A percentile compares a stretch with the other conserved stretches of the same genome.
These are phyloP conservation scores for Caenorhabditis afra DNA, from an alignment of 2,888 invertebrate genomes.

Conservation along the genomic window DNA sequence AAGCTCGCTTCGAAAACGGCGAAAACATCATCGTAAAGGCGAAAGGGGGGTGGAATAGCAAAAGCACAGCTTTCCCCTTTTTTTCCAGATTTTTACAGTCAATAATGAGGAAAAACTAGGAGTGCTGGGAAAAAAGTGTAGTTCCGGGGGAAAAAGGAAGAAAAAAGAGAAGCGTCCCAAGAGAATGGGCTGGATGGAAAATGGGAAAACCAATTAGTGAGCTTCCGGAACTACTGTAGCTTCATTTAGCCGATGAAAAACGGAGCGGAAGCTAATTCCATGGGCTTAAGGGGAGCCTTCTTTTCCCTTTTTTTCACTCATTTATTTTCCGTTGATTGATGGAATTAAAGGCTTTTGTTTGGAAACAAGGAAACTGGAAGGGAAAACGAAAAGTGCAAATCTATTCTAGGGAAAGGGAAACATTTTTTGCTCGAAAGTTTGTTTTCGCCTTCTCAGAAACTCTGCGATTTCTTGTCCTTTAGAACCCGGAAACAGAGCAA, in stretches of 20 bases:
- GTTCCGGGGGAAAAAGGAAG: constrained; percentile 1
- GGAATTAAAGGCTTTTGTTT: no score
- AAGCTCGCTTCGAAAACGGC: constrained; percentile 8
- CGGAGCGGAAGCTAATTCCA: constrained; percentile 28
- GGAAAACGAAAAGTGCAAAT: no score
- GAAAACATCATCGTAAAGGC: constrained; percentile 8
- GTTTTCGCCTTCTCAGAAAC: background rate
- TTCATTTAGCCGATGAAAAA: background rate
- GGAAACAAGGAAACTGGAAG: no score
- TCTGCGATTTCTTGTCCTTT: background rate
- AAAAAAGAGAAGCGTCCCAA: constrained; percentile 26
- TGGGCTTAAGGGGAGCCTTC: constrained; percentile 4
- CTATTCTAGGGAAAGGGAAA: no score
- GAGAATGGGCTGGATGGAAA: constrained; percentile 18
- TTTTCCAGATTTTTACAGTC: no score
- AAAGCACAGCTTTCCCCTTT: no score
- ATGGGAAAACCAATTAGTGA: constrained; percentile 33
- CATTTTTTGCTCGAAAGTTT: no score
- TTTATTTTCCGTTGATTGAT: background rate
- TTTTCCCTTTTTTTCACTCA: constrained; percentile 18
- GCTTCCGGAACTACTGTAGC: constrained; percentile 1
- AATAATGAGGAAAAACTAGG: background rate
- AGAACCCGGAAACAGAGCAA: constrained; percentile 30
- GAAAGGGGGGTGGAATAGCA: no score
- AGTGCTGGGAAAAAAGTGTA: constrained; percentile 13